Evolutionary conservation across 2,797 vertebrate species (phyloP).

Genomic region (Labeo calbasu): DNA sequence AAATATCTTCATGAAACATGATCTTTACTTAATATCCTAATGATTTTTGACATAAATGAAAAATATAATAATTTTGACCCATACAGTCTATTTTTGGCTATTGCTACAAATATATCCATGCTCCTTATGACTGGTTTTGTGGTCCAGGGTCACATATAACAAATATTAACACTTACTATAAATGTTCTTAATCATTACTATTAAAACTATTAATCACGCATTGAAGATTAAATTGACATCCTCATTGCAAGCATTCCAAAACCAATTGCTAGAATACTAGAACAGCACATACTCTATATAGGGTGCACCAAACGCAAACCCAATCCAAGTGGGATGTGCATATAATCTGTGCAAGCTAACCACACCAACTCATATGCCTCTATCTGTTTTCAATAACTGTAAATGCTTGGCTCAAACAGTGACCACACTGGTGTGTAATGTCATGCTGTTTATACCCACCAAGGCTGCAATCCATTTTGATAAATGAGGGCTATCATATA

Average conservation of each 20-base stretch:
- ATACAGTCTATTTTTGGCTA: too few relatives aligned
- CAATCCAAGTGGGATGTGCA: not conserved
- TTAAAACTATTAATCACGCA: not conserved
- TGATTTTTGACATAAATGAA: too few relatives aligned
- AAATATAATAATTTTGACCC: too few relatives aligned
- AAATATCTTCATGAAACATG: too few relatives aligned
- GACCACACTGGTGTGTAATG: conserved; percentile 46
- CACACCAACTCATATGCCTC: conserved; percentile 19
- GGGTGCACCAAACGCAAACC: not conserved
- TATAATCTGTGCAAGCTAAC: conserved; percentile 23
- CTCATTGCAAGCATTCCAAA: not conserved
- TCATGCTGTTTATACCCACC: conserved; percentile 41
- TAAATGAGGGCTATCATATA: conserved; percentile 33
- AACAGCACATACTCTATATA: not conserved
- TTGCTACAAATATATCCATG: too few relatives aligned
- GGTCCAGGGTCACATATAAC: too few relatives aligned
- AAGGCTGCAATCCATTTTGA: conserved; percentile 37
- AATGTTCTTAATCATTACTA: not conserved
- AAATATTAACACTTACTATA: not conserved
- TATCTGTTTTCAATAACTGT: conserved; percentile 42
- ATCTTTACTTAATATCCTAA: too few relatives aligned
- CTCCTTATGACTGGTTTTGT: too few relatives aligned
- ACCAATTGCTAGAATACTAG: not conserved
- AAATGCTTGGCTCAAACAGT: conserved; percentile 39
- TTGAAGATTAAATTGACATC: not conserved